Conservation (phyloP, 2,888 invertebrate genomes). For the Drosophila peninsularis region DNA sequence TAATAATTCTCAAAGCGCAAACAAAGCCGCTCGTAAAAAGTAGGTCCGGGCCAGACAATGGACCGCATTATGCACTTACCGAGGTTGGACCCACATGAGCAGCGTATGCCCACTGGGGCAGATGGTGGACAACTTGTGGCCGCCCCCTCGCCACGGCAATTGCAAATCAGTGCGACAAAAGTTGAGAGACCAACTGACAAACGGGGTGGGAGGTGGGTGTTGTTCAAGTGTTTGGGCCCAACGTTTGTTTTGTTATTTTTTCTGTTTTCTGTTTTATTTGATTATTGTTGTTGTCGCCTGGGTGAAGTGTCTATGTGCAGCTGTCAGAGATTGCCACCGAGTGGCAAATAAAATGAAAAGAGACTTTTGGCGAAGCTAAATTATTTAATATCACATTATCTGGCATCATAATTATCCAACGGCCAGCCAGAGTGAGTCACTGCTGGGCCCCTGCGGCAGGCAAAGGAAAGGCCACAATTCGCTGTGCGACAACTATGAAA, state of each 20-base stretch:
- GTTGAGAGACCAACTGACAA: conserved; percentile 51
- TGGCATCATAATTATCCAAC: conserved; percentile 82
- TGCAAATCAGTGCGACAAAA: conserved; percentile 74
- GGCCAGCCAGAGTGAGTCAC: conserved; percentile 20
- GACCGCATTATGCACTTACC: conserved; percentile 63
- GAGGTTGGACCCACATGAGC: conserved; percentile 49
- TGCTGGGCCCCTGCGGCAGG: conserved; percentile 9
- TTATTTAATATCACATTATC: conserved; percentile 81
- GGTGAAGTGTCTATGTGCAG: conserved; percentile 70
- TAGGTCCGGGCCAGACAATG: conserved; percentile 67
- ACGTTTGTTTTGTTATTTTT: conserved; percentile 9
- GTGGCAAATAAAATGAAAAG: conserved; percentile 65
- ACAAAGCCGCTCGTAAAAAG: conserved; percentile 75
- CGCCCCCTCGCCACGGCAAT: conserved; percentile 29
- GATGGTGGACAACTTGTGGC: conserved; percentile 25
- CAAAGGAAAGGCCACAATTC: conserved; percentile 22
- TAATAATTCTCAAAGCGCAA: conserved; percentile 79
- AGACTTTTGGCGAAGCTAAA: conserved; percentile 51
- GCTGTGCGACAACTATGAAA: conserved; percentile 63
- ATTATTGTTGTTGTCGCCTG: conserved; percentile 21
- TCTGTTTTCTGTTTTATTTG: background rate
- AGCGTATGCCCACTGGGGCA: conserved; percentile 29
- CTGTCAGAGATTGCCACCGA: conserved; percentile 74
- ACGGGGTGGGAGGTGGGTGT: conserved; percentile 58
- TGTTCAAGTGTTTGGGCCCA: conserved; percentile 31